phyloP scores from a whole-genome alignment of 30 jellyfish, hydroid and myxozoan genomes.

The Thelohanellus kitauei region DNA sequence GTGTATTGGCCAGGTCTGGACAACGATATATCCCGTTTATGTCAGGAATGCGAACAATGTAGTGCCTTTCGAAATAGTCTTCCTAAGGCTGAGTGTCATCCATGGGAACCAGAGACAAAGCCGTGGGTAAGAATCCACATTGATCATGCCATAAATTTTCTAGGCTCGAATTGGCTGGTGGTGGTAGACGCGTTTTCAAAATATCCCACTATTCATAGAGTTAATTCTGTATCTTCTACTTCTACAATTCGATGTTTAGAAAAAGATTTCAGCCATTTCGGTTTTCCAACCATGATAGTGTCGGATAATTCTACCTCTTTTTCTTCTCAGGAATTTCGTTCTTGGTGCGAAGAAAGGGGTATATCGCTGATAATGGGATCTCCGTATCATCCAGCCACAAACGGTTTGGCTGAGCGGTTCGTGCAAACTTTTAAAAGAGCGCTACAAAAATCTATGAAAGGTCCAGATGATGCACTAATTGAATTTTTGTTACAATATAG shows the following conservation, averaged over 20 bases:
- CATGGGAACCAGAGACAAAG: conserved; percentile 4
- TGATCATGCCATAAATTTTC: conserved; percentile 5
- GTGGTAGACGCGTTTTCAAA: too few relatives aligned
- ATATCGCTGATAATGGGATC: conserved; percentile 7
- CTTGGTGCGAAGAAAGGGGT: conserved; percentile 7
- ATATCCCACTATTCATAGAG: conserved; percentile 1
- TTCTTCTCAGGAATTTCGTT: conserved; percentile 11
- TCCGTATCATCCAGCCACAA: conserved; percentile 13
- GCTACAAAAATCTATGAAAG: conserved; percentile 1
- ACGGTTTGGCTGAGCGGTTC: conserved; percentile 4
- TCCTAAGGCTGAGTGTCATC: conserved; percentile 3
- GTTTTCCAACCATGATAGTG: conserved; percentile 9
- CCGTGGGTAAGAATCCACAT: conserved; percentile 7
- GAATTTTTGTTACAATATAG: not conserved
- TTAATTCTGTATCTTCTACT: not conserved
- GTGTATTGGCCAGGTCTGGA: conserved; percentile 12
- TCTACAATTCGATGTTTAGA: conserved; percentile 2
- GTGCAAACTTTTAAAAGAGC: conserved; percentile 7
- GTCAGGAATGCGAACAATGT: conserved; percentile 1
- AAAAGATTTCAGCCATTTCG: conserved; percentile 8
- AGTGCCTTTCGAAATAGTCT: conserved; percentile 11
- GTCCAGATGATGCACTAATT: conserved; percentile 3
- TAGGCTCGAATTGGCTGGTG: conserved; percentile 10
- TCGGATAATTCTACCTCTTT: conserved; percentile 4
- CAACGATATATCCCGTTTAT: conserved; percentile 1